Conservation (phyloP, 2,797 vertebrate genomes). For the Coendou prehensilis region DNA sequence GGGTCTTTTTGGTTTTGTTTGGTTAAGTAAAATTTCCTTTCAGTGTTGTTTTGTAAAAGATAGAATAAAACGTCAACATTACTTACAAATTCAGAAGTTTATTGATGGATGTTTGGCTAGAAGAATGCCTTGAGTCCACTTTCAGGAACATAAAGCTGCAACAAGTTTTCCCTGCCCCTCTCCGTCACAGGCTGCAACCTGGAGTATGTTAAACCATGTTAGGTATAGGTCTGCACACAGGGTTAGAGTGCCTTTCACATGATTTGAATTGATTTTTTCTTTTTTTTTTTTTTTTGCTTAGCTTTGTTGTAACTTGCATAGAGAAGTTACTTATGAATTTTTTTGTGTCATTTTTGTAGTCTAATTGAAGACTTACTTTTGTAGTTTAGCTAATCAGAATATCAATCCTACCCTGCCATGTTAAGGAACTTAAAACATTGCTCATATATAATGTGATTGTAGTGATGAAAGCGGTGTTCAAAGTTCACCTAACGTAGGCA, state of each 20-base stretch:
- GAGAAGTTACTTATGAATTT: slow-evolving; percentile 24
- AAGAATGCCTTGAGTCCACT: background rate
- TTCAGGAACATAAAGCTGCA: background rate
- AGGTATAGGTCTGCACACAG: background rate
- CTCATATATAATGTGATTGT: background rate
- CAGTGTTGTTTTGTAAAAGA: background rate
- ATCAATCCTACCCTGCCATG: too few relatives aligned
- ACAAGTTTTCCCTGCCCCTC: background rate
- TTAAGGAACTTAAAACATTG: background rate
- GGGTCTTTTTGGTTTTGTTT: background rate
- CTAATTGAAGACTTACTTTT: background rate
- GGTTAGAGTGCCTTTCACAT: too few relatives aligned
- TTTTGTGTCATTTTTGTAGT: background rate
- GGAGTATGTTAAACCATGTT: background rate
- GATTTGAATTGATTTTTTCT: background rate
- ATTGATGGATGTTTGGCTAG: background rate
- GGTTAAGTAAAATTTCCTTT: background rate
- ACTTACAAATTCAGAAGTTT: background rate
- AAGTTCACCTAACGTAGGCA: background rate
- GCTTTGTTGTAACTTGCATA: background rate
- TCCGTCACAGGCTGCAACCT: background rate
- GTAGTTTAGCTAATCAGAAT: background rate
- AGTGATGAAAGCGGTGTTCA: background rate
- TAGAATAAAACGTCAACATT: background rate
- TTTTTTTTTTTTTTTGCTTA: background rate